Evolutionary conservation across 2,113 vertebrate species (phyloP), one percentile per base, ranked within the genome.

Genomic region (Phocoena phocoena): DNA sequence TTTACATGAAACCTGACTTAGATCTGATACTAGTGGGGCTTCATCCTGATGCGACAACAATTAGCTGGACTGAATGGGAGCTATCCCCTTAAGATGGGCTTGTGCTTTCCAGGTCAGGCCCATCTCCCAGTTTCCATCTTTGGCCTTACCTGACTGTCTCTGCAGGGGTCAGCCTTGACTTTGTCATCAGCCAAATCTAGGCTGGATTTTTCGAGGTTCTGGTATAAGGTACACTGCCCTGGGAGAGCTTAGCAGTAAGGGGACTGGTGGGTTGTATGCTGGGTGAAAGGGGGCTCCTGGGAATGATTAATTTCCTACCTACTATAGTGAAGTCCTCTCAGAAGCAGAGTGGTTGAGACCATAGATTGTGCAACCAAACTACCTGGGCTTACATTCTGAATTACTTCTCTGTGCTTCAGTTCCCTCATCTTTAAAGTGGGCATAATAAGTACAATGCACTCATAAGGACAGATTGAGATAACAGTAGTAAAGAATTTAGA

Each of bases 1-100:
- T 94, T 93, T 67, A 80, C 41, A 23, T 80, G 55, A 93, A 95
- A 76, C 84, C 47, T 71, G 25, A 70, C 93, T 93, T 94, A 80
- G 18, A 62, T 82, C 60, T 92, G 50, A 90, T 2, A 13, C 18
- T 28, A 55, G 18, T 60, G 21, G 73, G 28, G 10, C 67, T 90
- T 87, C 80, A 63, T 81, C 20, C 50, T 71, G 10, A 63, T 8
- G 2, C 15, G 5, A 44, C 47, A 77, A 41, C 38, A 94, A 5
- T 73, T 81, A 63, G 41, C 50, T 26, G 21, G 84, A 33, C 26
- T n/a, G 38, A 82, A 50, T 36, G 28, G 28, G 53, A 28, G 7
- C 12, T 84, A 9, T 53, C 20, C 33, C 44, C 18, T 65, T 70
- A 38, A 70, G 60, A 26, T 62, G 36, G 17, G 23, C 55, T 70